Evolutionary conservation across 2,888 invertebrate genomes (phyloP).

Genomic region (Anoncus sp.): DNA sequence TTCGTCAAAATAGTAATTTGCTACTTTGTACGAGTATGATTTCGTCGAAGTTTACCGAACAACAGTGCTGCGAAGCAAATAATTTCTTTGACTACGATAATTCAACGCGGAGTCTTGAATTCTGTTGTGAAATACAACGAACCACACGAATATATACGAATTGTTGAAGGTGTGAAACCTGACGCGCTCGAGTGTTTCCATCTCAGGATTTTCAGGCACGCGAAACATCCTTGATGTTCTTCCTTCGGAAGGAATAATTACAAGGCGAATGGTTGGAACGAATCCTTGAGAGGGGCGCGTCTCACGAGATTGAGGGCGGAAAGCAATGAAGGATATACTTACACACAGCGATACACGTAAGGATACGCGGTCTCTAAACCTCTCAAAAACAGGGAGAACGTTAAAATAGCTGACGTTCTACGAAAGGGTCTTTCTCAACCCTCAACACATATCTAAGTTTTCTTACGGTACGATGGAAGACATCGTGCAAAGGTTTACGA

Average conservation of each 20-base stretch:
- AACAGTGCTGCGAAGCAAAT: no score
- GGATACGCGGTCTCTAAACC: constrained; percentile 2
- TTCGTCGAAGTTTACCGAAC: no score
- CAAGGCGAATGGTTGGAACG: constrained; percentile 26
- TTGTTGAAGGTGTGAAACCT: no score
- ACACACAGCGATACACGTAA: constrained; percentile 43
- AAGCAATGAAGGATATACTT: constrained; percentile 58
- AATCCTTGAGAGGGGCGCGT: constrained; percentile 38
- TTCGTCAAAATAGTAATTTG: no score
- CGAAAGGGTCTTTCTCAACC: constrained; percentile 41
- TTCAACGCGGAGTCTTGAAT: constrained; percentile 5
- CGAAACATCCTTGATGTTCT: constrained; percentile 63
- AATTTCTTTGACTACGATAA: not conserved
- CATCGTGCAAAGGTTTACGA: constrained; percentile 76
- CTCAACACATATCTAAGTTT: constrained; percentile 13
- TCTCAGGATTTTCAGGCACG: constrained; percentile 41
- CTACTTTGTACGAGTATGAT: no score
- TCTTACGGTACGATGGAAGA: constrained; percentile 72
- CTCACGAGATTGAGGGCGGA: constrained; percentile 43
- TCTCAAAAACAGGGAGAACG: constrained; percentile 48
- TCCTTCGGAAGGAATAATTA: constrained; percentile 56
- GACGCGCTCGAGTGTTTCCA: constrained; percentile 9
- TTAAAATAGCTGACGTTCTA: constrained; percentile 53
- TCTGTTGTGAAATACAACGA: not conserved
- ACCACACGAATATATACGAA: no score